phyloP scores from a whole-genome alignment of 2,113 vertebrate genomes.

The Cathartes aura region DNA sequence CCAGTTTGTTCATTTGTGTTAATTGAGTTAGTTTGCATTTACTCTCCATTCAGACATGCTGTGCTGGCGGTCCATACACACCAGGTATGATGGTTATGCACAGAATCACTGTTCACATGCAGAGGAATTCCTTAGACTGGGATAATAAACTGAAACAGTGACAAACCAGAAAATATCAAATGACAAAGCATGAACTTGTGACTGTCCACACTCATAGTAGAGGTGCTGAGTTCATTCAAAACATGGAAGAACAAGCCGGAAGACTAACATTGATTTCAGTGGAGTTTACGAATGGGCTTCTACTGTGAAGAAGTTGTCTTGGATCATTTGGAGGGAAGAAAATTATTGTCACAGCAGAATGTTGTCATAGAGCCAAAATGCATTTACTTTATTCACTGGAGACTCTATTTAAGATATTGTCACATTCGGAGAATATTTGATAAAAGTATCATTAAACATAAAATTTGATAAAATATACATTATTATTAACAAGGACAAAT shows the following conservation, averaged over 20 bases:
- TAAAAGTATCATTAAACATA: background rate
- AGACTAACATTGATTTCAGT: background rate
- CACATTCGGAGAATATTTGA: background rate
- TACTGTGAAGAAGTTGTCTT: background rate
- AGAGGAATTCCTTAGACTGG: background rate
- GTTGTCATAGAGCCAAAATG: background rate
- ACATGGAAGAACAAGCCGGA: background rate
- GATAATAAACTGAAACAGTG: background rate
- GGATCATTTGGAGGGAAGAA: background rate
- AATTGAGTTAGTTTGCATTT: background rate
- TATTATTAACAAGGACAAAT: background rate
- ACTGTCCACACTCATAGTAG: background rate
- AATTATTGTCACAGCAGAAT: background rate
- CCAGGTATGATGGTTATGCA: no score
- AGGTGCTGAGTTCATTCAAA: background rate
- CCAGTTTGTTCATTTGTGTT: rapidly evolving
- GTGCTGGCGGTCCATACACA: rapidly evolving
- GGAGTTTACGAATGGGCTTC: background rate
- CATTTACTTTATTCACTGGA: background rate
- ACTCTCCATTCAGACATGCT: background rate
- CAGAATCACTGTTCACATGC: background rate
- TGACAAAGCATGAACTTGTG: background rate
- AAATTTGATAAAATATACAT: background rate
- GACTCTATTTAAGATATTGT: background rate
- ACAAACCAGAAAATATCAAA: background rate